phyloP scores from a whole-genome alignment of 2,797 vertebrate genomes.

The Crypturellus tataupa region DNA sequence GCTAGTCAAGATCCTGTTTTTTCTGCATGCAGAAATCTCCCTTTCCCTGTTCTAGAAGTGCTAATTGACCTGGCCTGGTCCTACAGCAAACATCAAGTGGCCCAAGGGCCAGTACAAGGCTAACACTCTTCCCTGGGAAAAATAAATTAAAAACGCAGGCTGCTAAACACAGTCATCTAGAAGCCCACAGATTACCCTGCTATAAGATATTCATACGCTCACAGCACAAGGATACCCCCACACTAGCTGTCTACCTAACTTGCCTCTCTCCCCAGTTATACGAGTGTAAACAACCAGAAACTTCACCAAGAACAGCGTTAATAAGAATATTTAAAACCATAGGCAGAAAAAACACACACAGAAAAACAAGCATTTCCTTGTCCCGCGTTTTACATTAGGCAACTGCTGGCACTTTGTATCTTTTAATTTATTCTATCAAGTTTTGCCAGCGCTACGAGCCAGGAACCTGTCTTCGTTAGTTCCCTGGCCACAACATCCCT shows the following conservation, averaged over 20 bases:
- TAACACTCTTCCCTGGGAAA: background rate
- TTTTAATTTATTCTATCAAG: constrained; percentile 39
- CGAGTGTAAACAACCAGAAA: background rate
- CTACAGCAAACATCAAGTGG: background rate
- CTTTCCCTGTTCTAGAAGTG: background rate
- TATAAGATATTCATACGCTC: background rate
- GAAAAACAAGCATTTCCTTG: background rate
- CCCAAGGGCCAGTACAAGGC: background rate
- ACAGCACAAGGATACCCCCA: background rate
- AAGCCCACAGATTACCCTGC: background rate
- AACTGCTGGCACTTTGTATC: background rate
- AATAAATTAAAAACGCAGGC: background rate
- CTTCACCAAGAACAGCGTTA: background rate
- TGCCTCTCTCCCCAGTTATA: background rate
- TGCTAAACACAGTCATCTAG: accelerated
- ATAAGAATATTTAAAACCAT: background rate
- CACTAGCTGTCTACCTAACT: accelerated
- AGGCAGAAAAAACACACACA: background rate
- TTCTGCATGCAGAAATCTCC: accelerated
- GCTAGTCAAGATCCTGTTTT: background rate
- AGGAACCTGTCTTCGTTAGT: constrained; percentile 53
- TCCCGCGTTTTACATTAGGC: background rate
- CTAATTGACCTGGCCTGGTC: accelerated
- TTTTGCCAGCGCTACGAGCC: constrained; percentile 55
- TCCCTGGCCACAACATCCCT: background rate